phyloP scores from a whole-genome alignment of 2,888 invertebrate species.

The Tryphoninae sp. region DNA sequence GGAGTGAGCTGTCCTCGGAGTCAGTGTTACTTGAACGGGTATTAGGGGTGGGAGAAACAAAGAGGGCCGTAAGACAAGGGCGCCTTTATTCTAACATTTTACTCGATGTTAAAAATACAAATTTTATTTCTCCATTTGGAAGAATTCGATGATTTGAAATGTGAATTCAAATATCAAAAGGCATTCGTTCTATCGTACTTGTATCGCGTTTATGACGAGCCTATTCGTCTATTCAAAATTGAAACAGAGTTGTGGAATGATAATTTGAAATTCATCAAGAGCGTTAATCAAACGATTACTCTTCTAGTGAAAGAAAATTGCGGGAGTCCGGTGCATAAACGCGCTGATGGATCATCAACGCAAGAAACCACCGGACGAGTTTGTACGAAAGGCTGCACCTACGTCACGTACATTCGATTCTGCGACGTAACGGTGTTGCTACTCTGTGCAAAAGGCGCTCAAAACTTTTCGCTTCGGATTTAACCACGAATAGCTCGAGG shows the following conservation, averaged over 20 bases:
- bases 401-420: constrained; percentile 55
- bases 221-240: neutral
- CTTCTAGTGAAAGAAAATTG: constrained; percentile 19
- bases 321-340: constrained; percentile 1
- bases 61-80: too few species aligned
- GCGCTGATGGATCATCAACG: constrained; percentile 20
- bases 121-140: too few species aligned
- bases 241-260: constrained; percentile 37
- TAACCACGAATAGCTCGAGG: constrained; percentile 9
- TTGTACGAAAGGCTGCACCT: constrained; percentile 42
- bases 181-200: neutral
- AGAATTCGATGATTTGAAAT: too few species aligned
- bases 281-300: constrained; percentile 56
- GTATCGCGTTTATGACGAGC: neutral
- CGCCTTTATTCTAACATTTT: too few species aligned
- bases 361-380: neutral
- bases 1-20: too few species aligned
- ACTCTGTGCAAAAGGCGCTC: constrained; percentile 14
- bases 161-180: constrained; percentile 22
- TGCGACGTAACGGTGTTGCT: constrained; percentile 35
- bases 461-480: constrained; percentile 42
- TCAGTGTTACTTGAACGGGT: too few species aligned
- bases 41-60: too few species aligned
- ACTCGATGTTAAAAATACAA: too few species aligned
- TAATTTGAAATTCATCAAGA: constrained; percentile 58